A percentile compares a stretch with the other conserved stretches of the same genome.
These are phyloP conservation scores for Hydropotes inermis DNA, from an alignment of 2,113 vertebrate genomes.

Conservation along the genomic window DNA sequence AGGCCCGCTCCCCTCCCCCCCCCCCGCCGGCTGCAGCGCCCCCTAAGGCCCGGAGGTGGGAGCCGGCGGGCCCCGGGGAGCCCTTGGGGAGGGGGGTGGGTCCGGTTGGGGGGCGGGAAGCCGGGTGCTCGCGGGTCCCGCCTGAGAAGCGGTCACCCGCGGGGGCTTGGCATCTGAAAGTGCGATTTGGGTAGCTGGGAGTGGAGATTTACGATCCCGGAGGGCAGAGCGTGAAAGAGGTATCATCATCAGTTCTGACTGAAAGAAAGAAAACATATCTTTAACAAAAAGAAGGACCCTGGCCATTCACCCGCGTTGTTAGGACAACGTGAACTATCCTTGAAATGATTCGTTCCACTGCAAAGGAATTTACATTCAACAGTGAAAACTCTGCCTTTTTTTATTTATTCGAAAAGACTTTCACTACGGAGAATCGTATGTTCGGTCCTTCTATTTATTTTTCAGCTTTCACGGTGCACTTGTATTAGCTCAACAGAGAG, in stretches of 20 bases:
- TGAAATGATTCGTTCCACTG: slow-evolving; percentile 99
- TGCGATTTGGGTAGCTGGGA: slow-evolving; percentile 84
- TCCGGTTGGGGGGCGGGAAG: neutral
- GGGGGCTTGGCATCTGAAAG: slow-evolving; percentile 86
- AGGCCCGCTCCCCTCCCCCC: neutral
- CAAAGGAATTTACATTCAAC: slow-evolving; percentile 99
- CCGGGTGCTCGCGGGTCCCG: neutral
- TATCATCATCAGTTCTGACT: slow-evolving; percentile 97
- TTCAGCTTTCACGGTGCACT: slow-evolving; percentile 89
- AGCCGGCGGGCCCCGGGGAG: rapidly evolving
- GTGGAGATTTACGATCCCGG: slow-evolving; percentile 90
- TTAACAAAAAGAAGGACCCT: slow-evolving; percentile 94
- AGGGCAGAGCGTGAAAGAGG: slow-evolving; percentile 97
- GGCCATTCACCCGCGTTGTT: slow-evolving; percentile 98
- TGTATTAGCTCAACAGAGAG: slow-evolving; percentile 90
- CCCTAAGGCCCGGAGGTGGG: neutral
- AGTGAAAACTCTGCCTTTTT: slow-evolving; percentile 93
- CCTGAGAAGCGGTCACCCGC: slow-evolving; percentile 85
- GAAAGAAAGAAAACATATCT: slow-evolving; percentile 99
- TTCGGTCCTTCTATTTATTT: slow-evolving; percentile 94
- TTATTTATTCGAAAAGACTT: slow-evolving; percentile 91
- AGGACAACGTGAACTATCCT: slow-evolving; percentile 99
- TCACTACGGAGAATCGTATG: slow-evolving; percentile 90
- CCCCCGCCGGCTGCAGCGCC: neutral
- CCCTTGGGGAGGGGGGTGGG: rapidly evolving